Evolutionary conservation across 1,140 invertebrate species (phyloP).

Genomic region (Drosophila gunungcola): DNA sequence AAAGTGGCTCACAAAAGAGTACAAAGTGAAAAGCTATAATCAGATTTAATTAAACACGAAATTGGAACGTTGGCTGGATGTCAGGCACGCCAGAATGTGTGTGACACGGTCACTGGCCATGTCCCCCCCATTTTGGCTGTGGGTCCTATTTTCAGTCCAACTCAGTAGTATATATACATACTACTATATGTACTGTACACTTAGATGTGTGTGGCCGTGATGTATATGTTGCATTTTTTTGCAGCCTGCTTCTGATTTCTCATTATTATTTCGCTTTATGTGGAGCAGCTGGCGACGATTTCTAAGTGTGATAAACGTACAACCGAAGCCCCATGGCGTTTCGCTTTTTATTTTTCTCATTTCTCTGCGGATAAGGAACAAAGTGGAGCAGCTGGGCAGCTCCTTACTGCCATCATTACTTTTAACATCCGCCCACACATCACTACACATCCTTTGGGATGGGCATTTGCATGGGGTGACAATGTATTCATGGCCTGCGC

Average conservation of each 20-base stretch:
- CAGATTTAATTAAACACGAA: slow-evolving; percentile 81
- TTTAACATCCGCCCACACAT: slow-evolving; percentile 37
- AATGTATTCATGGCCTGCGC: slow-evolving; percentile 45
- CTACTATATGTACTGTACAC: slow-evolving; percentile 1
- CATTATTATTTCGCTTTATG: slow-evolving; percentile 81
- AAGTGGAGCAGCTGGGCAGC: slow-evolving; percentile 50
- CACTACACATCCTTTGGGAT: neutral
- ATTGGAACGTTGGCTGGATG: slow-evolving; percentile 68
- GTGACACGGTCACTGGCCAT: slow-evolving; percentile 56
- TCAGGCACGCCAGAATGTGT: slow-evolving; percentile 49
- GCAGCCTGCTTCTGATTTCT: slow-evolving; percentile 63
- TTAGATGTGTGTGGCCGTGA: slow-evolving; percentile 10
- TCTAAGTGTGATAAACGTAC: slow-evolving; percentile 74
- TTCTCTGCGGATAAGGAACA: neutral
- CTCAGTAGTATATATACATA: neutral
- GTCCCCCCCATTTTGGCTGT: slow-evolving; percentile 33
- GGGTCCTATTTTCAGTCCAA: slow-evolving; percentile 21
- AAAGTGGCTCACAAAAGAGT: slow-evolving; percentile 30
- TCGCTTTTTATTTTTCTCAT: too few species aligned
- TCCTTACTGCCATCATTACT: slow-evolving; percentile 68
- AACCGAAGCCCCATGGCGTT: slow-evolving; percentile 33
- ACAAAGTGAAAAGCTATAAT: slow-evolving; percentile 76
- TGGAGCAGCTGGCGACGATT: slow-evolving; percentile 66
- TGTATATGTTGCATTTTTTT: slow-evolving; percentile 44
- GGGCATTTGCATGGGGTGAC: slow-evolving; percentile 14